Percentiles rank a stretch among this genome's conserved stretches.
These are phyloP conservation scores for Zaprionus africanus DNA, from an alignment of 1,140 invertebrate genomes.

Conservation along the genomic window DNA sequence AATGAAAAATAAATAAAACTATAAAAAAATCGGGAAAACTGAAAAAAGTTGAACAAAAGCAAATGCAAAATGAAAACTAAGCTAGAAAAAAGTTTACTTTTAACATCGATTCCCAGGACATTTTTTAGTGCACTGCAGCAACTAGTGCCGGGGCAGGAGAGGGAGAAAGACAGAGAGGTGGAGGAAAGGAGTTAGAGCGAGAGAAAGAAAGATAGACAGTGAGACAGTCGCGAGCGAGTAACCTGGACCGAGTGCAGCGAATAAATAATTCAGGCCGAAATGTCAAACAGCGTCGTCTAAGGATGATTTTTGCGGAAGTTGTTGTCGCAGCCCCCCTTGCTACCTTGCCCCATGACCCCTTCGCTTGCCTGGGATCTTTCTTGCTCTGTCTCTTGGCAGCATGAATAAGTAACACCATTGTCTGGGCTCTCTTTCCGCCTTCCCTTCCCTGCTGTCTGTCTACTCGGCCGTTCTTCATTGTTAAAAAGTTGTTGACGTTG, in stretches of 20 bases:
- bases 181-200: background rate
- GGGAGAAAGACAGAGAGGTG: background rate
- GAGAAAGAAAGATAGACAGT: conserved; percentile 2
- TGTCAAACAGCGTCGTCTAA: conserved; percentile 77
- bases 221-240: conserved; percentile 10
- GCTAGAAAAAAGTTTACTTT: conserved; percentile 65
- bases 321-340: conserved; percentile 35
- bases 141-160: conserved; percentile 11
- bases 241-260: conserved; percentile 59
- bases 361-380: background rate
- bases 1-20: conserved; percentile 34
- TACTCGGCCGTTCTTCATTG: conserved; percentile 53
- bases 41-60: conserved; percentile 32
- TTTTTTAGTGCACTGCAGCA: conserved; percentile 43
- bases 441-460: conserved; percentile 6
- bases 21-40: background rate
- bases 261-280: conserved; percentile 80
- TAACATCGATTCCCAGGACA: conserved; percentile 67
- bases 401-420: conserved; percentile 78
- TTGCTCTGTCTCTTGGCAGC: conserved; percentile 48
- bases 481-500: conserved; percentile 82
- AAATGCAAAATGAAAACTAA: conserved; percentile 50
- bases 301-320: conserved; percentile 80
- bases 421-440: conserved; percentile 36
- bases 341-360: background rate